These are phyloP conservation scores for Otolemur garnettii DNA, from an alignment of 2,113 vertebrate species.

Conservation along the genomic window DNA sequence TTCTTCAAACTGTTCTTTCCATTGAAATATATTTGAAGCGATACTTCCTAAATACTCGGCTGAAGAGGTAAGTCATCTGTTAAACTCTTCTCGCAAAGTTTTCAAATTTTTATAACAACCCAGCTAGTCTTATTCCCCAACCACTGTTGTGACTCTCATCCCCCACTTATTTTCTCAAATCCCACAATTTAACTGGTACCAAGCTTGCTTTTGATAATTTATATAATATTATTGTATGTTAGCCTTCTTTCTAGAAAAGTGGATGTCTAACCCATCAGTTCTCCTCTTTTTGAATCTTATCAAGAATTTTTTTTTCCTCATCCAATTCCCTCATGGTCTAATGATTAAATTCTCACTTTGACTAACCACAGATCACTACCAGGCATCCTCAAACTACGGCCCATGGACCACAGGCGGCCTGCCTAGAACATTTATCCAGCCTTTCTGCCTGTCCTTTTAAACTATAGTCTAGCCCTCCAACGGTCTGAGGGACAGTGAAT, in stretches of 20 bases:
- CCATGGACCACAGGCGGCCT: too few species aligned
- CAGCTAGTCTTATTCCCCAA: constrained; percentile 13
- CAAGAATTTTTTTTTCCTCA: constrained; percentile 41
- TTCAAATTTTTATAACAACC: constrained; percentile 31
- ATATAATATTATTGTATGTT: constrained; percentile 53
- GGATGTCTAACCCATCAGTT: constrained; percentile 41
- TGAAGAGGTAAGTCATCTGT: constrained; percentile 18
- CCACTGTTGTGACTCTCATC: constrained; percentile 24
- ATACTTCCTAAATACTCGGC: background rate
- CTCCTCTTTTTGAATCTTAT: constrained; percentile 30
- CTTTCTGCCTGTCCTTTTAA: too few species aligned
- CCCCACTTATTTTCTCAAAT: background rate
- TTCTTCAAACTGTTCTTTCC: background rate
- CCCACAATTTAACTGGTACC: background rate
- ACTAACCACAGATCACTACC: constrained; percentile 31
- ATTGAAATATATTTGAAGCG: background rate
- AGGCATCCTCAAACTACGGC: too few species aligned
- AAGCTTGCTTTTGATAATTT: constrained; percentile 24
- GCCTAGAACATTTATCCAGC: too few species aligned
- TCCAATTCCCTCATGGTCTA: constrained; percentile 41
- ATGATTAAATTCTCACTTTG: constrained; percentile 57
- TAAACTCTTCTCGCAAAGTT: background rate
- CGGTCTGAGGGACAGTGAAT: too few species aligned
- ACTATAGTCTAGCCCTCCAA: too few species aligned
- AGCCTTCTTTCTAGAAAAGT: constrained; percentile 49